Base-by-base conservation (phyloP, 2,113 vertebrate genomes). In the Hemichromis elongatus region DNA sequence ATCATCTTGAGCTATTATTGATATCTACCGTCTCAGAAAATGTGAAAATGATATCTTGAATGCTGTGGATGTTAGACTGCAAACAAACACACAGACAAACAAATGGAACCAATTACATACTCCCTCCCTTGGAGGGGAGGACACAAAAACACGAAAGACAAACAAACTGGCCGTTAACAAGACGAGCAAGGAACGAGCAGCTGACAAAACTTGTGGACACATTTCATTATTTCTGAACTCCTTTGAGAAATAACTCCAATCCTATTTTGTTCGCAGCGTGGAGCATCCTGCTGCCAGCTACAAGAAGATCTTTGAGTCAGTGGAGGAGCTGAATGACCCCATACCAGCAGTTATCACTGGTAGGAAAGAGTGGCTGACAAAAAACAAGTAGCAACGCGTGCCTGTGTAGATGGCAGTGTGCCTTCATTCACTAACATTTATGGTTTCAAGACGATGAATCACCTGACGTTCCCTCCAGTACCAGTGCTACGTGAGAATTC, bases 211-310 rank as follows among this genome's bases (percentile, higher is more conserved):
- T 7, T 47, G 21, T 70, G 18, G 40, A 47, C 24, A 73, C 10
- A 47, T 73, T 47, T 47, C 13, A 45, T 47, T 47, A 24, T 73
- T 73, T 73, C 37, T 26, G 21, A 70, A 26, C 21, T 70, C 13
- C 37, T 73, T 45, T 73, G 26, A 0, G 40, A 7, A 73, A 73
- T 0, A 18, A 28, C 12, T 47, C 66, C 0, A 70, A 70, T 7
- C 24, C 14, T 52, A 37, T 45, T 28, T 61, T 13, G 61, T 85
- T 59, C 61, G 18, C 73, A 99, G 99, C 79, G 95, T 99, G 1
- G 98, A 99, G 84, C 99, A 99, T 86, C 99, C 98, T 0, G 98
- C 98, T 45, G 97, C 94, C 50, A 97, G 98, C 66, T 99, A 99
- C 94, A 99, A 93, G 96, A 99, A 97, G 93, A 96, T 99, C 83